Evolutionary conservation across 2,888 invertebrate species (phyloP), one percentile per base, ranked within the genome.

Genomic region (Bombylius major): DNA sequence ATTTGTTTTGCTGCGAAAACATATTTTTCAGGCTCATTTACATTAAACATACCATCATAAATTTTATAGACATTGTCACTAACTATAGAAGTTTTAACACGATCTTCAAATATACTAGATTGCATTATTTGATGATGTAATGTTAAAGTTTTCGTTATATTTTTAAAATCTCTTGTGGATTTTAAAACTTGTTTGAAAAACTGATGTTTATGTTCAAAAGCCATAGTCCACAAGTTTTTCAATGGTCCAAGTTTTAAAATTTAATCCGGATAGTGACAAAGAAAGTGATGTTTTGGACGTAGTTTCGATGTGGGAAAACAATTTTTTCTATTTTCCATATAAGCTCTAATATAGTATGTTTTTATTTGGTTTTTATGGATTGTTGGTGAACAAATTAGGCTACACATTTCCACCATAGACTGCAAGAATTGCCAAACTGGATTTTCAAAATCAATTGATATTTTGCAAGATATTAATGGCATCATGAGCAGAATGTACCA

Each of bases 181-280:
- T 58, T 56, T 0, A 58, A 39, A 14, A 55, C 46, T 57, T 55
- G 59, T 60, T 65, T 65, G 49, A 64, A 65, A 56, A 56, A 65
- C 5, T 60, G 51, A 50, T 66, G 64, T 52, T 66, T 65, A 44
- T 62, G 63, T 59, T 66, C 65, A 54, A 65, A 66, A 9, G 61
- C 32, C 54, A 61, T 51, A 6, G 59, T 61, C 57, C 60, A 61
- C 4, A 61, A n/a, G 14, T 51, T 11, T 45, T 54, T 60, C 47
- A 61, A 50, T 7, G 60, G 60, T 9, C 58, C 57, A 39, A 58
- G 51, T 54, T 57, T 51, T 39, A 50, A 5, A 34, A 60, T 57
- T 7, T 60, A 36, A 33, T 57, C 54, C 14, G 59, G 58, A 45
- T 61, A 61, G 49, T 61, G 61, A 11, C 9, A 54, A n/a, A 61